Base-by-base conservation (phyloP, 2,113 vertebrate species). In the Toxostoma redivivum region DNA sequence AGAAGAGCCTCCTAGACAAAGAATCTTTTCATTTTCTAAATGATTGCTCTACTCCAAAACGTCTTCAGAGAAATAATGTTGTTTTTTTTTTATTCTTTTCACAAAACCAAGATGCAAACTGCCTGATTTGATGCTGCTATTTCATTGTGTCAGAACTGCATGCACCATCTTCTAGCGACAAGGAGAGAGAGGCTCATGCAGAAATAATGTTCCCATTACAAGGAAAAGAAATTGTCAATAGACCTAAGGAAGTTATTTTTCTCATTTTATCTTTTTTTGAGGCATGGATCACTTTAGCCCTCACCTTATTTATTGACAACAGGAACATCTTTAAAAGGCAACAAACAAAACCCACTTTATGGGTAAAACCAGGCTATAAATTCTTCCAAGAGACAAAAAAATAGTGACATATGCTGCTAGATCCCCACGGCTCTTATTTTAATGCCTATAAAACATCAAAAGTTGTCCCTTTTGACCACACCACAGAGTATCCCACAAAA, bases 21-120 rank as follows among this genome's bases (percentile, higher is more conserved):
- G 76, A 60, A 64, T 56, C 89, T 92, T 96, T 96, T 95, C 67
- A 94, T 96, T 96, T 94, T 42, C 93, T 96, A 91, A 96, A 92
- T 79, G 88, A 96, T 28, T 90, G 76, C 80, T 50, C 54, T 66
- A 96, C 93, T 95, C 92, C 88, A 92, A 60, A 92, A 74, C 0
- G 0, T 66, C 90, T 95, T 92, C 47, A 3, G 82, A 97, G 90
- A 92, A 97, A 95, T 87, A 69, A 80, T 66, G 66, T 64, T 40
- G 1, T 5, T 35, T 47, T 53, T 78, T 74, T 90, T 76, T 70
- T 10, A 61, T 61, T 69, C 69, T 53, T 88, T 86, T 57, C 70
- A 94, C 81, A 74, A 92, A 80, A 84, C 88, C 76, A 86, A 86
- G 76, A 92, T 56, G 56, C 56, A 78, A 80, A 78, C 72, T 44